These are phyloP conservation scores for Typhlichthys subterraneus DNA, from an alignment of 2,797 vertebrate species.

Conservation along the genomic window DNA sequence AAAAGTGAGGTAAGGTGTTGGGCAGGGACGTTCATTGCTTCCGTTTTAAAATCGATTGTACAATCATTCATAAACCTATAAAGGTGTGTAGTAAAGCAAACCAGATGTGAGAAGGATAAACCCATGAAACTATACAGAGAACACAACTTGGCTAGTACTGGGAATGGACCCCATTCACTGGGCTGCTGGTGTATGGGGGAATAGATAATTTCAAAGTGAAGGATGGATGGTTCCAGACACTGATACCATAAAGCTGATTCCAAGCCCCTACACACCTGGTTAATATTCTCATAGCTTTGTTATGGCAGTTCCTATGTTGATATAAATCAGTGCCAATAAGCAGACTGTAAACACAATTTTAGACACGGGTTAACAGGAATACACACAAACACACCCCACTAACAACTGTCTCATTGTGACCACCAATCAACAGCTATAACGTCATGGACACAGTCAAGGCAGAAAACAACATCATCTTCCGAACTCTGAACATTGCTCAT, in stretches of 20 bases:
- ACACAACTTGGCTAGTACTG: background rate
- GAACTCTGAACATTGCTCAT: too few species aligned
- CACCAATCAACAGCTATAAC: too few species aligned
- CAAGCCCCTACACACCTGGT: slow-evolving; percentile 40
- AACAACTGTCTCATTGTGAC: background rate
- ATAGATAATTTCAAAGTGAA: background rate
- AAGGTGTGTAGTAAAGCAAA: slow-evolving; percentile 39
- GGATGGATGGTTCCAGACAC: slow-evolving; percentile 29
- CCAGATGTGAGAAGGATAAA: slow-evolving; percentile 3
- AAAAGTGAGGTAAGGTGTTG: slow-evolving; percentile 49
- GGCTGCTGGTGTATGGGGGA: slow-evolving; percentile 11
- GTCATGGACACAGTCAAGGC: too few species aligned
- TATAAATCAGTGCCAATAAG: slow-evolving; percentile 64
- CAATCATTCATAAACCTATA: slow-evolving; percentile 20
- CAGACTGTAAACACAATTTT: slow-evolving; percentile 54
- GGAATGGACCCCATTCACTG: too few species aligned
- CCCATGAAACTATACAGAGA: background rate
- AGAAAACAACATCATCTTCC: too few species aligned
- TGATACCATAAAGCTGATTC: slow-evolving; percentile 55
- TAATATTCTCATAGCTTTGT: slow-evolving; percentile 63
- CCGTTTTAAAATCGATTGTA: slow-evolving; percentile 31
- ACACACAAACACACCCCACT: background rate
- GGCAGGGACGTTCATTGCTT: slow-evolving; percentile 21
- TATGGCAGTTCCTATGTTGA: slow-evolving; percentile 64
- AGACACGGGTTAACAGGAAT: slow-evolving; percentile 62